Base-by-base conservation (phyloP, 2,888 invertebrate species). In the Folsomia manolachei region DNA sequence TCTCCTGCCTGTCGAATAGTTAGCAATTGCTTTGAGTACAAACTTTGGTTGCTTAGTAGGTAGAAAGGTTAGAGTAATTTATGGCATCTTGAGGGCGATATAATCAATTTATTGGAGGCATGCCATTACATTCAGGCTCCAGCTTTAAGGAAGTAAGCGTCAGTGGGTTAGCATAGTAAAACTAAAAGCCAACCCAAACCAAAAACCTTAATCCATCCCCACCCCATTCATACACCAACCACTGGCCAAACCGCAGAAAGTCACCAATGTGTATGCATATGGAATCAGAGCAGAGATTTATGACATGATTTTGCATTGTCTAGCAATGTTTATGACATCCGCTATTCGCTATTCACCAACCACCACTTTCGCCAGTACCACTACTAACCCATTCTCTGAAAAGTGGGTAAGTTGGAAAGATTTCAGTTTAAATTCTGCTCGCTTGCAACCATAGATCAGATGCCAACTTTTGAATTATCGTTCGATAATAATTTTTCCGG, bases 71-170 rank as follows among this genome's bases (percentile, higher is more conserved):
- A 63, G 27, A 21, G 72, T 78, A 79, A 79, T 79, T 79, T 78
- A 78, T 77, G 75, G 75, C 72, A 74, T 77, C 72, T 71, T 27
- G n/a, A 9, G 62, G 74, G 79, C 76, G 78, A 79, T 78, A 79
- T 79, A 79, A 79, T 78, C 79, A 79, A 79, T 79, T 79, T 79
- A 79, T 79, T 79, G 79, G 78, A 79, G 76, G 71, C 72, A 69
- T 74, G 78, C 79, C 79, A 79, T 76, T 77, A 75, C 69, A 53
- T 62, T 7, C 63, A 60, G 68, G n/a, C n/a, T 68, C 26, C 61
- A 18, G 60, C 26, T 62, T 69, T 27, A 62, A 27, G 56, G 56
- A 56, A 56, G 4, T 56, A 56, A 19, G 56, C 56, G 4, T 56
- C 56, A 56, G 11, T 19, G 56, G 39, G 39, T 39, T 39, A 39